A percentile compares a stretch with the other conserved stretches of the same genome.
Conservation (phyloP, 2,888 invertebrate species). For the Heliconius cydno region DNA sequence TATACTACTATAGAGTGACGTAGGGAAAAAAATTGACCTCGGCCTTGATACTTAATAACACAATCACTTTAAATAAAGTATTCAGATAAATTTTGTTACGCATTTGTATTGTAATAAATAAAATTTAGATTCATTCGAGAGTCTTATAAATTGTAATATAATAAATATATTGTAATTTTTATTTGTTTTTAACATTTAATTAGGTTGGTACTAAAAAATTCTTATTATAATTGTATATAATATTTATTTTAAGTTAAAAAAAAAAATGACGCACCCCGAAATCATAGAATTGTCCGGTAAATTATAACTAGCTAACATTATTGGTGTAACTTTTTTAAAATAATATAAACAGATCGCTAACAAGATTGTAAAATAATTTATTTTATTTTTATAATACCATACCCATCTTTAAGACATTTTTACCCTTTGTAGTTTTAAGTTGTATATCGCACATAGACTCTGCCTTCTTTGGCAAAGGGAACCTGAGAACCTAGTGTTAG, state of each 20-base stretch:
- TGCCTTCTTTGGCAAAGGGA: too few relatives aligned
- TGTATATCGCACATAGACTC: too few relatives aligned
- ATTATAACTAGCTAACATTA: not conserved
- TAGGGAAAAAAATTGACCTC: slow-evolving; percentile 35
- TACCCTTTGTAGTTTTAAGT: too few relatives aligned
- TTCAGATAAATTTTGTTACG: slow-evolving; percentile 31
- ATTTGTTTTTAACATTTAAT: not conserved
- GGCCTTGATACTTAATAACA: slow-evolving; percentile 40
- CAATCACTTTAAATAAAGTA: slow-evolving; percentile 37
- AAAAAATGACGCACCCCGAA: not conserved
- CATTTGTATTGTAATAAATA: slow-evolving; percentile 19
- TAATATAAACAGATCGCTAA: not conserved
- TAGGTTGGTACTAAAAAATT: not conserved
- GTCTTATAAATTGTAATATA: not conserved
- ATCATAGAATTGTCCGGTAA: not conserved
- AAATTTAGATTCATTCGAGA: slow-evolving; percentile 3
- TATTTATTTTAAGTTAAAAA: not conserved
- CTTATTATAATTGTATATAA: not conserved
- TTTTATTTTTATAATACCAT: too few relatives aligned
- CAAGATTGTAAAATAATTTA: not conserved
- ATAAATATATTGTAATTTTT: not conserved
- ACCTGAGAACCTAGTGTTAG: too few relatives aligned
- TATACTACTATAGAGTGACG: slow-evolving; percentile 9
- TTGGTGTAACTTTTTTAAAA: not conserved
- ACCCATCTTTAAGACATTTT: too few relatives aligned